These are phyloP conservation scores for Microctenopoma stevenorrisi DNA, from an alignment of 2,797 vertebrate genomes.

Conservation along the genomic window DNA sequence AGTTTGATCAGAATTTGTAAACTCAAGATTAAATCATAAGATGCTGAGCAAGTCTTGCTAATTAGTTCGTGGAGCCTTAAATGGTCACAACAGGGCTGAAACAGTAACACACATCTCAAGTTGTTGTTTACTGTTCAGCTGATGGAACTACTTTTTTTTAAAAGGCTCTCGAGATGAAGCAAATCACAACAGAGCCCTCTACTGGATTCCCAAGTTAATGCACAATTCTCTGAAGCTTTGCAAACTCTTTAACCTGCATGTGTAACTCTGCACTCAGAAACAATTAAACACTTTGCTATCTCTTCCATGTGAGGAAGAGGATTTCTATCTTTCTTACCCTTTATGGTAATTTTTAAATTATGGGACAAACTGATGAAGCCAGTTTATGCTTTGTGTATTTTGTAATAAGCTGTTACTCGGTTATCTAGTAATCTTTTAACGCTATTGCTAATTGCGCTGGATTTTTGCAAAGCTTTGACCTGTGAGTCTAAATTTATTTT, in stretches of 20 bases:
- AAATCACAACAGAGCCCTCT: slow-evolving; percentile 24
- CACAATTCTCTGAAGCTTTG: not conserved
- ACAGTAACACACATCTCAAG: not conserved
- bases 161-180: slow-evolving; percentile 5
- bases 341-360: too few relatives aligned
- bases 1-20: too few relatives aligned
- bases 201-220: slow-evolving; percentile 7
- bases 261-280: not conserved
- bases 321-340: not conserved
- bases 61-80: not conserved
- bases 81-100: not conserved
- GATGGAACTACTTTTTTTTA: not conserved
- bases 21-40: too few relatives aligned
- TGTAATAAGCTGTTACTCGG: not conserved
- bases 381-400: too few relatives aligned
- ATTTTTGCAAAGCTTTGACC: not conserved
- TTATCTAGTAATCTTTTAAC: not conserved
- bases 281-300: not conserved
- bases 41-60: too few relatives aligned
- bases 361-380: too few relatives aligned
- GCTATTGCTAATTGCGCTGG: not conserved
- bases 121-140: not conserved
- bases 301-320: not conserved
- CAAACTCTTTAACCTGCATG: not conserved
- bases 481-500: not conserved